These are phyloP conservation scores for Antennarius maculatus DNA, from an alignment of 2,797 vertebrate genomes.

Conservation along the genomic window DNA sequence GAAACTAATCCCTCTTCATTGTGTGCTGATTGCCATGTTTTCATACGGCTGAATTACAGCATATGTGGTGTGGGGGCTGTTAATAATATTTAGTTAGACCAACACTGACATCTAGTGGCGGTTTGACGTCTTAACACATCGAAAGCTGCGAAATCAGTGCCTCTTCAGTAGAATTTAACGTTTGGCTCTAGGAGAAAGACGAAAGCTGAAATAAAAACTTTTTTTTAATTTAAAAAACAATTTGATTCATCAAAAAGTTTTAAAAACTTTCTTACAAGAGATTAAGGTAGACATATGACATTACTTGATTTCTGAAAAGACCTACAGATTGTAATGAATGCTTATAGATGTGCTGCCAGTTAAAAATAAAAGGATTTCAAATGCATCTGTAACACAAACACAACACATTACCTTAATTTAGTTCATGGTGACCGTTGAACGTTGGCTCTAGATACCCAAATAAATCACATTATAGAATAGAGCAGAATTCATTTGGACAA, in stretches of 20 bases:
- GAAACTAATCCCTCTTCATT: neutral
- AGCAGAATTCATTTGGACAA: conserved; percentile 4
- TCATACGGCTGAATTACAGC: neutral
- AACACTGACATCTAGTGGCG: conserved; percentile 82
- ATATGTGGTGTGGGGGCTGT: neutral
- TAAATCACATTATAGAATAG: neutral
- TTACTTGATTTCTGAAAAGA: neutral
- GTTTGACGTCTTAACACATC: neutral
- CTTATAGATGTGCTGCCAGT: too few relatives aligned
- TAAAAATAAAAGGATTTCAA: too few relatives aligned
- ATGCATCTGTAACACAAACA: too few relatives aligned
- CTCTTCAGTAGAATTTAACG: neutral
- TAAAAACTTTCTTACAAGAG: neutral
- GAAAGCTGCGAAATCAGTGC: neutral
- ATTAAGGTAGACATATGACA: neutral
- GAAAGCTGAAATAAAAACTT: neutral
- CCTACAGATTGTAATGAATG: neutral
- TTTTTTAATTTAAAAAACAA: too few relatives aligned
- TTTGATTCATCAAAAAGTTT: neutral
- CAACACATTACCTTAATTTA: too few relatives aligned
- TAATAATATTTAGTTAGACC: conserved; percentile 46
- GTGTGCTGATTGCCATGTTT: neutral
- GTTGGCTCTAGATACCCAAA: too few relatives aligned
- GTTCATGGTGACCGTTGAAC: too few relatives aligned
- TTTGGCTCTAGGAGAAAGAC: neutral